These are phyloP conservation scores for Callocephalon fimbriatum DNA, from an alignment of 2,113 vertebrate genomes.

Conservation along the genomic window DNA sequence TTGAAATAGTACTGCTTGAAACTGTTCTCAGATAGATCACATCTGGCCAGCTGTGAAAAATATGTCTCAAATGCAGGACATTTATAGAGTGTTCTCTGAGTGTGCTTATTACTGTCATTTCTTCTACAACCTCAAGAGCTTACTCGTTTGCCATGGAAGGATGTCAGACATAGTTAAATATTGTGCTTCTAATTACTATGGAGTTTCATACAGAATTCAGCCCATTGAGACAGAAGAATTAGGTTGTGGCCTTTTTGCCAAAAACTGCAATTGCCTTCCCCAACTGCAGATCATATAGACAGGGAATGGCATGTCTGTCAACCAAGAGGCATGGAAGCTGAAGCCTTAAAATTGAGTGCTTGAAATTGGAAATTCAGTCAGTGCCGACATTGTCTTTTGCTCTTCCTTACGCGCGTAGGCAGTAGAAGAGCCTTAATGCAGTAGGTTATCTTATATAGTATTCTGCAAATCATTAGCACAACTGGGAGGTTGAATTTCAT, in stretches of 20 bases:
- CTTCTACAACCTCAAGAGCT: neutral
- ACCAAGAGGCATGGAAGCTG: neutral
- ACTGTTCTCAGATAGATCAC: neutral
- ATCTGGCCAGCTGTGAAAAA: slow-evolving; percentile 8
- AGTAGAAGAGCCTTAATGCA: neutral
- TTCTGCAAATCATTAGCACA: neutral
- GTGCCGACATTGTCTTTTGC: neutral
- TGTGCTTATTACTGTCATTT: neutral
- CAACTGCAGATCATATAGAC: neutral
- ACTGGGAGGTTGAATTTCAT: neutral
- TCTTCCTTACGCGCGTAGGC: accelerated
- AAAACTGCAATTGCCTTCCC: neutral
- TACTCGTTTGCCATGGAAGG: neutral
- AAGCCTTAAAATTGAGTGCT: neutral
- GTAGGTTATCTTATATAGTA: neutral
- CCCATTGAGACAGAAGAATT: neutral
- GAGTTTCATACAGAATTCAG: neutral
- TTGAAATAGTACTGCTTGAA: neutral
- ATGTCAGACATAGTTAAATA: neutral
- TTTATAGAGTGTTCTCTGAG: neutral
- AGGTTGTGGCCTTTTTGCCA: neutral
- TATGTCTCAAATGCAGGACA: neutral
- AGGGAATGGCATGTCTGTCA: neutral
- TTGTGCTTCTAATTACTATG: neutral
- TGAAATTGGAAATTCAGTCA: neutral